These are phyloP conservation scores for Garrulus glandarius DNA, from an alignment of 2,797 vertebrate species.

Conservation along the genomic window DNA sequence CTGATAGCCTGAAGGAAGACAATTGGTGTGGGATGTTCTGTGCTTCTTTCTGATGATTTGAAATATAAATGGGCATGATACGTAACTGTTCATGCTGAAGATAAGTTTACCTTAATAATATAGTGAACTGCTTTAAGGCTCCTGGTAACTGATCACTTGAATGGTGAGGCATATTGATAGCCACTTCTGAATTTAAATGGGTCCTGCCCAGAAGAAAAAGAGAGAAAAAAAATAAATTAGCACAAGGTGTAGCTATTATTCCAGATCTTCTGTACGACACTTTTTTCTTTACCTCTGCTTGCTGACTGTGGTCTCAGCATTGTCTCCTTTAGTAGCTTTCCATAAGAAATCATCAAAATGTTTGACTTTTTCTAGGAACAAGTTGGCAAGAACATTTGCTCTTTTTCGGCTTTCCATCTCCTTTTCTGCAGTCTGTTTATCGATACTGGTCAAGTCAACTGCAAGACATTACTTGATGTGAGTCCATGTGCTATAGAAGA, in stretches of 20 bases:
- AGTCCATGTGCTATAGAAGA: neutral
- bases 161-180: conserved; percentile 55
- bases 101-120: conserved; percentile 82
- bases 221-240: neutral
- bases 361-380: conserved; percentile 84
- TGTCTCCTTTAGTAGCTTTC: conserved; percentile 71
- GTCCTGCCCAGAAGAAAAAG: conserved; percentile 54
- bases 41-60: neutral
- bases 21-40: accelerated
- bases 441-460: conserved; percentile 93
- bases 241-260: neutral
- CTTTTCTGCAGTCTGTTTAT: conserved; percentile 82
- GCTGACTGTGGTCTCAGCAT: neutral
- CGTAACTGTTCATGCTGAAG: neutral
- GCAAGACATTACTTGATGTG: conserved; percentile 21
- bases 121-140: conserved; percentile 82
- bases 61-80: neutral
- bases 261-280: neutral
- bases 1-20: neutral
- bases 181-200: conserved; percentile 51
- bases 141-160: conserved; percentile 78
- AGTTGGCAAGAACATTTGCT: conserved; percentile 75
- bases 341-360: conserved; percentile 86
- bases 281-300: conserved; percentile 59
- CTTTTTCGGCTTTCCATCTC: conserved; percentile 83